These are phyloP conservation scores for Chrysogorgia sp. DNA, from an alignment of 92 coral and sea anemone species.

Conservation along the genomic window DNA sequence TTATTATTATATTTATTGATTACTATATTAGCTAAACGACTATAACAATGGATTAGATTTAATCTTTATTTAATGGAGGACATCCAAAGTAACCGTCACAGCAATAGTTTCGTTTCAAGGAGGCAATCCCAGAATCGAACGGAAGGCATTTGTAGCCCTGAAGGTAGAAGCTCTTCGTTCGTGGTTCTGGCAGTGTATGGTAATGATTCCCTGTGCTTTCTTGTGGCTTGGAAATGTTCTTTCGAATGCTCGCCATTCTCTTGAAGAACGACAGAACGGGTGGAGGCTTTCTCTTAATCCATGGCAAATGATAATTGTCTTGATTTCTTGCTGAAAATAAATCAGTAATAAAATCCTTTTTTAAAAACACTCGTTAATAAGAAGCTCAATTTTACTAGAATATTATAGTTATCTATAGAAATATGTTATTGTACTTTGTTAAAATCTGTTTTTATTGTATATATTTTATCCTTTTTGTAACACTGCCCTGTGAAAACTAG, in stretches of 20 bases:
- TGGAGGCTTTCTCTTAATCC: conserved; percentile 36
- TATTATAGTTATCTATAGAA: too few relatives aligned
- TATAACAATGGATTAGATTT: too few relatives aligned
- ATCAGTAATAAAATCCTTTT: too few relatives aligned
- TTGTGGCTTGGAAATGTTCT: neutral
- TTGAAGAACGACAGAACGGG: conserved; percentile 40
- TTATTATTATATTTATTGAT: too few relatives aligned
- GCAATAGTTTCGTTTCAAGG: conserved; percentile 55
- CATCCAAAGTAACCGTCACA: conserved; percentile 94
- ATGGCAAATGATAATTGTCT: conserved; percentile 18
- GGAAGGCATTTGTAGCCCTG: conserved; percentile 34
- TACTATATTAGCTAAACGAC: too few relatives aligned
- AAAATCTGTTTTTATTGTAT: too few relatives aligned
- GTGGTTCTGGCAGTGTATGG: conserved; percentile 21
- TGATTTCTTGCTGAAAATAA: too few relatives aligned
- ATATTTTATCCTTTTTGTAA: too few relatives aligned
- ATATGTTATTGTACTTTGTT: too few relatives aligned
- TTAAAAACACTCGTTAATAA: too few relatives aligned
- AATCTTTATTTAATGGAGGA: conserved; percentile 38
- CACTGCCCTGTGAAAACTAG: too few relatives aligned
- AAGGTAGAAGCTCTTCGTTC: conserved; percentile 4
- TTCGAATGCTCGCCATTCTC: conserved; percentile 33
- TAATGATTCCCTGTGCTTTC: neutral
- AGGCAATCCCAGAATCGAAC: conserved; percentile 21
- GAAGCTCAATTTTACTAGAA: too few relatives aligned